Conservation (phyloP, 2,113 vertebrate species). For the Poeciliopsis turrubarensis region DNA sequence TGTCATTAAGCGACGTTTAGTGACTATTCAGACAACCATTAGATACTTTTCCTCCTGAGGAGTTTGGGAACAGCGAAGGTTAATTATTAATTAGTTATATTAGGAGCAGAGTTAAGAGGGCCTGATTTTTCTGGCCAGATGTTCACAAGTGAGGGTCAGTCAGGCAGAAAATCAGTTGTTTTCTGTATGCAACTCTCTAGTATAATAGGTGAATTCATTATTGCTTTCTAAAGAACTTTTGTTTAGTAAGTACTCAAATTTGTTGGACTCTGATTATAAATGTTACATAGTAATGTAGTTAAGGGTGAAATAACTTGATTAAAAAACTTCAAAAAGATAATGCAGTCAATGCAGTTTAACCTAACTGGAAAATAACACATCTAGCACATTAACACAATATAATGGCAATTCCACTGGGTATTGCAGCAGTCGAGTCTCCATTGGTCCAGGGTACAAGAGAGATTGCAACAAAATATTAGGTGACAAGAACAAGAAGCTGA, state of each 20-base stretch:
- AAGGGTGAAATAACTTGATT: not conserved
- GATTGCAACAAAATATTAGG: slow-evolving; percentile 38
- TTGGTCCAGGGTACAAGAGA: not conserved
- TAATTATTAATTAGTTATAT: too few species aligned
- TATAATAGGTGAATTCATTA: not conserved
- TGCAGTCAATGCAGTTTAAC: not conserved
- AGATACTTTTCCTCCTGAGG: too few species aligned
- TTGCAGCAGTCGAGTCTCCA: not conserved
- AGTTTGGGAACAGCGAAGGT: too few species aligned
- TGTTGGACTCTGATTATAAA: not conserved
- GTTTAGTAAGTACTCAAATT: not conserved
- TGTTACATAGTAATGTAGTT: not conserved
- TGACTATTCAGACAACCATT: too few species aligned
- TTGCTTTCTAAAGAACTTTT: not conserved
- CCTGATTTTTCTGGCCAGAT: too few species aligned
- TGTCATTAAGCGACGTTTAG: too few species aligned
- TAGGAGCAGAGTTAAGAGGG: too few species aligned
- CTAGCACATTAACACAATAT: not conserved
- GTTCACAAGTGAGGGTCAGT: too few species aligned
- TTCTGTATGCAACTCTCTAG: too few species aligned
- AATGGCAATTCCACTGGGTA: not conserved
- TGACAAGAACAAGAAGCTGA: slow-evolving; percentile 36
- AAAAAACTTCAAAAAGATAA: not conserved
- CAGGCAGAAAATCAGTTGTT: too few species aligned
- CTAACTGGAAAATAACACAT: not conserved